Evolutionary conservation across 2,797 vertebrate genomes (phyloP), one percentile per base, ranked within the genome.

Genomic region (Leptatherina wallacei): DNA sequence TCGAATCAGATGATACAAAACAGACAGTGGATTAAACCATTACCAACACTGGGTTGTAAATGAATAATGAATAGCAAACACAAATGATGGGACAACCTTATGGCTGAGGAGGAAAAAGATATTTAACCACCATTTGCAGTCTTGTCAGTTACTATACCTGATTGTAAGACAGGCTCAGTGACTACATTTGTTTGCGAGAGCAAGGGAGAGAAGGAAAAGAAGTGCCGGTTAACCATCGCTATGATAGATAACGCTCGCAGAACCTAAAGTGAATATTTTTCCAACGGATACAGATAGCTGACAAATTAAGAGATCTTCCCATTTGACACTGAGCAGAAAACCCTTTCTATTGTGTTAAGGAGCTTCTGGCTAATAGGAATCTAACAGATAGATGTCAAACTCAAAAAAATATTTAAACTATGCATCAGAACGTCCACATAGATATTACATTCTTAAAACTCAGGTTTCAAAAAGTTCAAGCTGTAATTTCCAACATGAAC

Each of bases 161-260:
- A 99, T 96, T 99, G 98, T 74, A 99, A 96, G 80, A 97, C 95
- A 85, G 98, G 96, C 91, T 99, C 98, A 95, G 98, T 97, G 93
- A 99, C 98, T 99, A 93, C 94, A 13, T 94, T 93, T 94, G 92
- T 95, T 95, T 89, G 91, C 91, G 93, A 91, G 83, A 91, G 91
- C 93, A 83, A 92, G 86, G 92, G 72, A 90, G 83, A 93, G 75
- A 94, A 86, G 80, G 85, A 54, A 90, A 83, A 93, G 74, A 94
- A 89, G 88, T 86, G 80, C 59, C 72, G 68, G 88, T 93, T 92
- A 95, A 88, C 85, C 70, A 85, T 85, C 69, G 78, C 69, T 77
- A 74, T 42, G 61, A 80, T 75, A 91, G 88, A 93, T 91, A 92
- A 90, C 67, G 80, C 80, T 59, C 82, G 78, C 80, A 91, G 82